Conservation (phyloP, 2,113 vertebrate species). For the Oreotrochilus melanogaster region DNA sequence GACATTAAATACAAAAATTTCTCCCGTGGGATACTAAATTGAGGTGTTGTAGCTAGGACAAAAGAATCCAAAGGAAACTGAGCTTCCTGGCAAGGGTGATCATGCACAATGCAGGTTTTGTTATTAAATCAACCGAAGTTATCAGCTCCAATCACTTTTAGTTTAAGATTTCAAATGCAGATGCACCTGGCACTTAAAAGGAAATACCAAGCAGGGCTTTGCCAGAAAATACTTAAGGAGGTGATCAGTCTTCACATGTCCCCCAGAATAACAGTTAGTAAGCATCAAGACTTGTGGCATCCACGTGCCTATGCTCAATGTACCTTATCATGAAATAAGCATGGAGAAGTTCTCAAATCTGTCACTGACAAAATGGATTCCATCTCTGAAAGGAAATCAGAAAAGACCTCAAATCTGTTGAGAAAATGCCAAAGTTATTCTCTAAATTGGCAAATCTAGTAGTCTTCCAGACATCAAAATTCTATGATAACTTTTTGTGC, state of each 20-base stretch:
- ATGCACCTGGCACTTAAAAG: not conserved
- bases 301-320: not conserved
- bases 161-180: not conserved
- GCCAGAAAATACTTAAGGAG: not conserved
- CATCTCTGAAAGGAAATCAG: not conserved
- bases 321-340: not conserved
- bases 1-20: not conserved
- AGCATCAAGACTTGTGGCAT: not conserved
- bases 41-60: not conserved
- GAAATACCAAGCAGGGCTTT: not conserved
- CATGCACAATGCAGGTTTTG: not conserved
- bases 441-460: not conserved
- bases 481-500: not conserved
- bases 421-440: not conserved
- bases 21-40: not conserved
- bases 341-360: not conserved
- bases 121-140: not conserved
- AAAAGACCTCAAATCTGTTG: not conserved
- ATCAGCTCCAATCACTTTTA: not conserved
- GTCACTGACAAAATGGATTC: not conserved
- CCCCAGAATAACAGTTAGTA: not conserved
- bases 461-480: not conserved
- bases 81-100: not conserved
- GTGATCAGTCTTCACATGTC: not conserved
- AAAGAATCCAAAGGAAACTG: not conserved